Evolutionary conservation across 2,888 invertebrate genomes (phyloP).

Genomic region (Drosophila sordidula): DNA sequence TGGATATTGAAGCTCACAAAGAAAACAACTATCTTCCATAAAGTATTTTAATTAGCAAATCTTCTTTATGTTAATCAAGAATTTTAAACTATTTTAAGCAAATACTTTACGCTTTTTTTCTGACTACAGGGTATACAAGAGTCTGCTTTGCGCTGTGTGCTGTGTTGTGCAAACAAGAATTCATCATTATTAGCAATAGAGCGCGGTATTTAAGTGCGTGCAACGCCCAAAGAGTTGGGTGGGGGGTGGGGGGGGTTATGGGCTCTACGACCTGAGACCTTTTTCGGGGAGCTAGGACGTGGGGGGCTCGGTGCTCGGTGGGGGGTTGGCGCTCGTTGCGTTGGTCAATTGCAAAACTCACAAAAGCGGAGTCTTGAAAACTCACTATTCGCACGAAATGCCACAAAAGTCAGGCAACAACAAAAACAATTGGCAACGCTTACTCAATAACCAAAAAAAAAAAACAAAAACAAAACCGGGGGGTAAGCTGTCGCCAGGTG

Average conservation of each 20-base stretch:
- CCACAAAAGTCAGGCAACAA: slow-evolving; percentile 62
- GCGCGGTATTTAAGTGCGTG: slow-evolving; percentile 21
- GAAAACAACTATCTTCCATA: no score
- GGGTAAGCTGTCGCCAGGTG: neutral
- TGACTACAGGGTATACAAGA: neutral
- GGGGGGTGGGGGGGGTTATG: neutral
- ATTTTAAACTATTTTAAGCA: no score
- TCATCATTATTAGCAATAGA: slow-evolving; percentile 20
- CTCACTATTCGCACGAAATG: slow-evolving; percentile 61
- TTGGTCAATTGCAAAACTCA: slow-evolving; percentile 20
- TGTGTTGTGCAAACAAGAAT: slow-evolving; percentile 52
- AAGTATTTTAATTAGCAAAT: no score
- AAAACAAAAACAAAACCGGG: slow-evolving; percentile 1
- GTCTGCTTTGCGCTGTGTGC: neutral
- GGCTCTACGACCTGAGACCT: no score
- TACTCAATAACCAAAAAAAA: slow-evolving; percentile 38
- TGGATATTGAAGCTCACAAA: no score
- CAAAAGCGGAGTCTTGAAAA: slow-evolving; percentile 38
- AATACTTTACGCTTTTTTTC: no score
- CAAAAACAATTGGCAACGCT: slow-evolving; percentile 63
- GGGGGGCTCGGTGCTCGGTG: no score
- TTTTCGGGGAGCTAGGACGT: no score
- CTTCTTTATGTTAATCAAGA: no score
- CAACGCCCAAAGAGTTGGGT: neutral
- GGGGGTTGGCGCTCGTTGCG: no score